phyloP scores from a whole-genome alignment of 1,140 invertebrate genomes.

The Leguminivora glycinivorella region DNA sequence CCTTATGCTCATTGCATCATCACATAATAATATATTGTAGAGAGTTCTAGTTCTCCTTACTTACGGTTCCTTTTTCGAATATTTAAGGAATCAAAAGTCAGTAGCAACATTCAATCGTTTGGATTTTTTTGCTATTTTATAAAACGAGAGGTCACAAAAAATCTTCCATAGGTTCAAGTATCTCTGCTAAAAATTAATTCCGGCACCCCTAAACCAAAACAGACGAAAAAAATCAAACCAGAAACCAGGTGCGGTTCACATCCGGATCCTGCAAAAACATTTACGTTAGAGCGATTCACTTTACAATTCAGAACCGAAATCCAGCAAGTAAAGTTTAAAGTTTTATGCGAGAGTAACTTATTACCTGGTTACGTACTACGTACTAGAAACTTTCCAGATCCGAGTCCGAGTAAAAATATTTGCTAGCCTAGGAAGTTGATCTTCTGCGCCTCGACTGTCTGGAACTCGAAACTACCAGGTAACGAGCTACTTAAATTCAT shows the following conservation, averaged over 20 bases:
- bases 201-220: slow-evolving; percentile 2
- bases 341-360: slow-evolving; percentile 27
- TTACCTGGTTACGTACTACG: neutral
- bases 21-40: too few species aligned
- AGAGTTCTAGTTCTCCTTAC: too few species aligned
- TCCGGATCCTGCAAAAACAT: slow-evolving; percentile 52
- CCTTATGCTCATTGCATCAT: too few species aligned
- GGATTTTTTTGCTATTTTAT: too few species aligned
- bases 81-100: too few species aligned
- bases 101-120: too few species aligned
- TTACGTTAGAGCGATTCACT: slow-evolving; percentile 44
- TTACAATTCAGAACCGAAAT: slow-evolving; percentile 38
- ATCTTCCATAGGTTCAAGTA: neutral
- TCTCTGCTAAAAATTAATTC: slow-evolving; percentile 8
- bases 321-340: slow-evolving; percentile 28
- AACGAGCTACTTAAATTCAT: neutral
- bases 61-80: too few species aligned
- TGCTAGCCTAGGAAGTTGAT: slow-evolving; percentile 19
- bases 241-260: slow-evolving; percentile 67
- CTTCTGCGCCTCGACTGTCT: neutral
- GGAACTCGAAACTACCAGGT: neutral
- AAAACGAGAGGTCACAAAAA: neutral
- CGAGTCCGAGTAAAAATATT: slow-evolving; percentile 20
- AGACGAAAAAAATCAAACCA: slow-evolving; percentile 34
- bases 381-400: neutral